Evolutionary conservation across 2,888 invertebrate species (phyloP).

Genomic region (Cerastis leucographa): DNA sequence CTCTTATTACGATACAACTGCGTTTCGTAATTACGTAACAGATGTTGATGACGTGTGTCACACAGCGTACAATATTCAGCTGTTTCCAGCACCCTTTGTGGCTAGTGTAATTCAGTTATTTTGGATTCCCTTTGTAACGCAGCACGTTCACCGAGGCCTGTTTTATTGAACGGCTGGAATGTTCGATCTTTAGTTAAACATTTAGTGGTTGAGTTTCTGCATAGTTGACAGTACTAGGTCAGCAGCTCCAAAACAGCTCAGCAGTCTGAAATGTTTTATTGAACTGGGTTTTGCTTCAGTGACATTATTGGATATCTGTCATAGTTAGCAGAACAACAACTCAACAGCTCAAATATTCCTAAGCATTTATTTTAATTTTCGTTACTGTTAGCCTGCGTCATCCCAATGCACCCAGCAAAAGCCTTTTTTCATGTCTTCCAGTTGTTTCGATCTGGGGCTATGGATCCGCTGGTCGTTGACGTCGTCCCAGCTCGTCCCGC

Average conservation of each 20-base stretch:
- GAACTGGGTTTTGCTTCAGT: not conserved
- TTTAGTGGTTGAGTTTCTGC: not conserved
- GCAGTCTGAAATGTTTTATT: not conserved
- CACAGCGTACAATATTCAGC: not conserved
- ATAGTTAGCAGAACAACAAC: not conserved
- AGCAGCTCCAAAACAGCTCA: not conserved
- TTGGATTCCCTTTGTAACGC: slow-evolving; percentile 41
- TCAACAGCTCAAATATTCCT: no score
- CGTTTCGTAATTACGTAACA: slow-evolving; percentile 30
- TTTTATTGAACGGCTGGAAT: slow-evolving; percentile 12
- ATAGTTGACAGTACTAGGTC: not conserved
- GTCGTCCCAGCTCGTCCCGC: no score
- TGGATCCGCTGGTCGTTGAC: no score
- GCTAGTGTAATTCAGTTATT: slow-evolving; percentile 48
- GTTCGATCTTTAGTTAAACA: not conserved
- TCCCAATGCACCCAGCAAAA: no score
- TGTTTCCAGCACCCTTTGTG: slow-evolving; percentile 10
- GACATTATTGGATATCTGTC: not conserved
- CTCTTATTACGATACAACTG: not conserved
- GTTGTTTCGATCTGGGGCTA: no score
- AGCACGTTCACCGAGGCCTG: slow-evolving; percentile 19
- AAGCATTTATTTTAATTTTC: no score
- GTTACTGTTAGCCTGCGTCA: no score
- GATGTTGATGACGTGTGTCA: slow-evolving; percentile 23
- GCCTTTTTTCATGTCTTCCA: no score